These are phyloP conservation scores for Brachylomia viminalis DNA, from an alignment of 2,888 invertebrate genomes.

Conservation along the genomic window DNA sequence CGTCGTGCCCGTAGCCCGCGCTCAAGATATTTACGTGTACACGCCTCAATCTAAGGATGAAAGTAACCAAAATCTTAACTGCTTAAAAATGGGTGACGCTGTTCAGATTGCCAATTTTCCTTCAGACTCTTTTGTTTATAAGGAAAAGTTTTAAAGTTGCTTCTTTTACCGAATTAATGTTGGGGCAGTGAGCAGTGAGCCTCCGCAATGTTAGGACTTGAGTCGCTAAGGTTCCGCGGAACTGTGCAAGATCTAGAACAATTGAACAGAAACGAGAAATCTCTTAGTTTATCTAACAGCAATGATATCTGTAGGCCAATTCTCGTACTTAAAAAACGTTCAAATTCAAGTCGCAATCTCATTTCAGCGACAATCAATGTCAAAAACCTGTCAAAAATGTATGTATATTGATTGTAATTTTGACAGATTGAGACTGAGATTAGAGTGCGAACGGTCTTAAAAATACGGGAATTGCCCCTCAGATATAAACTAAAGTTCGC, in stretches of 20 bases:
- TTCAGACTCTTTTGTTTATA: constrained; percentile 21
- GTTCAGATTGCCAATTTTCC: constrained; percentile 43
- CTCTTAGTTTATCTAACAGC: not conserved
- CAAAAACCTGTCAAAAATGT: no score
- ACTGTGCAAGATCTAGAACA: not conserved
- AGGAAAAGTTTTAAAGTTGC: constrained; percentile 24
- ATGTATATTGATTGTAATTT: no score
- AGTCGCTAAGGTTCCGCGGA: not conserved
- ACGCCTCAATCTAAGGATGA: constrained; percentile 15
- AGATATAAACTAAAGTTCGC: no score
- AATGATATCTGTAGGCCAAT: no score
- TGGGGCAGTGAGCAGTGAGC: constrained; percentile 1
- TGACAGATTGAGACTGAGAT: no score
- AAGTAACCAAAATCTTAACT: constrained; percentile 19
- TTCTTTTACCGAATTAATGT: constrained; percentile 31
- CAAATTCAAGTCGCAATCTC: no score
- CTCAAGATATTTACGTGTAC: constrained; percentile 36
- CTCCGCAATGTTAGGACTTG: not conserved
- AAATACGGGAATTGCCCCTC: no score
- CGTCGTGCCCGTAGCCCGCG: no score
- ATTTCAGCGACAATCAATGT: no score
- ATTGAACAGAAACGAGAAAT: not conserved
- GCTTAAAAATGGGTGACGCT: constrained; percentile 27
- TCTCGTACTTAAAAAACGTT: no score
- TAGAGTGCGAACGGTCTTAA: no score